Evolutionary conservation across 2,113 vertebrate genomes (phyloP).

Genomic region (Serinus canaria): DNA sequence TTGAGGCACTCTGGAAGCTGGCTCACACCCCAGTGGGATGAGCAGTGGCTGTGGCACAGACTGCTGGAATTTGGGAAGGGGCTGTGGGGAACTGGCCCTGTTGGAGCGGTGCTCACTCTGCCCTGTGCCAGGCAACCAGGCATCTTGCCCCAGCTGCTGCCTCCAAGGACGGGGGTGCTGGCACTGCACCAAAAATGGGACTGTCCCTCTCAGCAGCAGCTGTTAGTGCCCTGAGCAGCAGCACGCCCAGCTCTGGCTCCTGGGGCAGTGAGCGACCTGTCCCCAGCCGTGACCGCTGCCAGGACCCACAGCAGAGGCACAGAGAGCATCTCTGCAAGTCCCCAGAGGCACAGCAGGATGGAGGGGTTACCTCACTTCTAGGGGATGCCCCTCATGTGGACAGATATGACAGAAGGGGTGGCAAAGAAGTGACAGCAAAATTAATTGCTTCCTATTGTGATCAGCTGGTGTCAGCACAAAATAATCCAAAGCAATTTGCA

Average conservation of each 20-base stretch:
- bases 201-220: background rate
- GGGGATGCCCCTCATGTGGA: background rate
- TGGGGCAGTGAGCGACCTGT: background rate
- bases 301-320: background rate
- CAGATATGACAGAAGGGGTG: background rate
- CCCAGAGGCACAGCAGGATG: accelerated
- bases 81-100: background rate
- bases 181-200: background rate
- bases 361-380: background rate
- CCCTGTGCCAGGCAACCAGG: background rate
- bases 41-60: background rate
- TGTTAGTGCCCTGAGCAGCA: background rate
- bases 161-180: background rate
- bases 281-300: accelerated
- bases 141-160: background rate
- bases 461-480: background rate
- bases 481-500: background rate
- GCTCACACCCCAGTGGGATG: background rate
- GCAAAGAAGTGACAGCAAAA: background rate
- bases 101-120: background rate
- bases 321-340: too few species aligned
- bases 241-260: background rate
- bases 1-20: background rate
- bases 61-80: background rate
- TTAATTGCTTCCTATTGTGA: background rate